phyloP scores from a whole-genome alignment of 35 echinoderm and acorn worm species.

The Chiridota heheva region DNA sequence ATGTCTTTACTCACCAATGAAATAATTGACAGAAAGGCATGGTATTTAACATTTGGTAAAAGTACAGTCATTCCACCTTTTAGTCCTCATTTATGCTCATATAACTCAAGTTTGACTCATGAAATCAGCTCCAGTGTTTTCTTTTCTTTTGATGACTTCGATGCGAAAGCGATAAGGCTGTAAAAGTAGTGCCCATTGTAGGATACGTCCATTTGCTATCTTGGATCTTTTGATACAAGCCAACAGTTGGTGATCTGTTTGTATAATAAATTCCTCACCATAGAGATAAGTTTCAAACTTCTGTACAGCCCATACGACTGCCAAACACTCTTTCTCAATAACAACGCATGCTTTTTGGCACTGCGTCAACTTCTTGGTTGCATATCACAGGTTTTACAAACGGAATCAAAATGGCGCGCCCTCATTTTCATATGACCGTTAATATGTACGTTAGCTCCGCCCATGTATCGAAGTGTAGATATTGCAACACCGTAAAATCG shows the following conservation, averaged over 20 bases:
- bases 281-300: constrained; percentile 10
- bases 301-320: constrained; percentile 43
- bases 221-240: constrained; percentile 12
- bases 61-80: no score
- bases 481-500: no score
- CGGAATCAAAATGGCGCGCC: no score
- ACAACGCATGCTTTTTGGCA: neutral
- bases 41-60: no score
- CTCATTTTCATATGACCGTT: no score
- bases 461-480: no score
- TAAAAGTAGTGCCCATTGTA: constrained; percentile 56
- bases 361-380: constrained; percentile 31
- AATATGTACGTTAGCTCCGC: no score
- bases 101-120: no score
- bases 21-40: no score
- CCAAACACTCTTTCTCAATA: constrained; percentile 53
- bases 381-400: no score
- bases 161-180: constrained; percentile 50
- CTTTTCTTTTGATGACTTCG: constrained; percentile 46
- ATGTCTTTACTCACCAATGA: no score
- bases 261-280: neutral
- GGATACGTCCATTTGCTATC: constrained; percentile 38
- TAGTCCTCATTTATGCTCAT: no score
- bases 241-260: constrained; percentile 22
- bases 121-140: constrained; percentile 65